Conservation (phyloP, 2,797 vertebrate genomes). For the Lithobates pipiens region DNA sequence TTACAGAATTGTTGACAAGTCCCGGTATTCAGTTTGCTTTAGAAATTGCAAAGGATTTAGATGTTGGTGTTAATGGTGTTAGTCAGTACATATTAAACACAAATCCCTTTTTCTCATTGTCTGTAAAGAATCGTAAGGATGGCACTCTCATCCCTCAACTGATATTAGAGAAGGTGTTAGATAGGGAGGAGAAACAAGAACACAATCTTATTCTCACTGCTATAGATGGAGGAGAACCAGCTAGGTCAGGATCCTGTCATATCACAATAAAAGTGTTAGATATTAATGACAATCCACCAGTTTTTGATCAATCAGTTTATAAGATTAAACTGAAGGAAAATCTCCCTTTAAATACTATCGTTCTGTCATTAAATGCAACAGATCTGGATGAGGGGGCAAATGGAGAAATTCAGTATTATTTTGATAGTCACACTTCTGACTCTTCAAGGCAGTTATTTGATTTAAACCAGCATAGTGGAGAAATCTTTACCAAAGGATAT, state of each 20-base stretch:
- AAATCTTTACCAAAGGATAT: constrained; percentile 63
- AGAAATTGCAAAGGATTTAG: constrained; percentile 69
- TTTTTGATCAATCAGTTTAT: constrained; percentile 69
- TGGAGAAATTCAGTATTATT: constrained; percentile 60
- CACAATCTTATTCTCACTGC: constrained; percentile 68
- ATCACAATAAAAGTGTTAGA: constrained; percentile 70
- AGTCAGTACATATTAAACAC: constrained; percentile 69
- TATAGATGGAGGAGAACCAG: constrained; percentile 67
- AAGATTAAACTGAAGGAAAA: constrained; percentile 69
- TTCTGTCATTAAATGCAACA: constrained; percentile 67
- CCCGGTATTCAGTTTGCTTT: constrained; percentile 68
- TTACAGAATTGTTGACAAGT: constrained; percentile 62
- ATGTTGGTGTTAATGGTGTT: constrained; percentile 68
- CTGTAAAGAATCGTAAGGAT: constrained; percentile 77
- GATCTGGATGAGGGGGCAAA: constrained; percentile 69
- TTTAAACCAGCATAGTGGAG: constrained; percentile 64
- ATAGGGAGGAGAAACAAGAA: constrained; percentile 68
- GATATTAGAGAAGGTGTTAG: constrained; percentile 69
- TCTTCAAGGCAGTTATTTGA: constrained; percentile 54
- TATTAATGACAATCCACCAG: constrained; percentile 72
- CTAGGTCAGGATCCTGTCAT: constrained; percentile 67
- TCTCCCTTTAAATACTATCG: constrained; percentile 61
- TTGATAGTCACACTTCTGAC: constrained; percentile 15
- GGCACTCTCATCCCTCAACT: constrained; percentile 69
- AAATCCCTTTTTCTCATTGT: constrained; percentile 69